phyloP scores from a whole-genome alignment of 1,140 invertebrate species.

The Drosophila simulans region DNA sequence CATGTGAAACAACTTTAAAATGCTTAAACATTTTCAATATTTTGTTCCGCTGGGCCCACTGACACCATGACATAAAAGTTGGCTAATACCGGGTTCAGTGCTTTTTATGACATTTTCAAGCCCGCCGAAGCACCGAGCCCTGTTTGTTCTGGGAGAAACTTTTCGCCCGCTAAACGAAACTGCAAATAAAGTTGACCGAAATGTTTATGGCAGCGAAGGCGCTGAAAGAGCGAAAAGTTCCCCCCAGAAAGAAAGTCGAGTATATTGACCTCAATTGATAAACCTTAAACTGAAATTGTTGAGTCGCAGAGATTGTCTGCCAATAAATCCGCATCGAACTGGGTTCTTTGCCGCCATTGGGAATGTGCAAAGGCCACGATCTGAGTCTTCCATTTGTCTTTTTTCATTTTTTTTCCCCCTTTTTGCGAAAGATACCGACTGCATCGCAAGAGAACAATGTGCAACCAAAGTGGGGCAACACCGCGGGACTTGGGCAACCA shows the following conservation, averaged over 20 bases:
- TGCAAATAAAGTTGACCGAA: slow-evolving; percentile 65
- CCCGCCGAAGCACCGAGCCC: slow-evolving; percentile 18
- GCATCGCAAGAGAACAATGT: slow-evolving; percentile 66
- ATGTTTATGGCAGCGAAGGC: slow-evolving; percentile 34
- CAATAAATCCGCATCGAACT: slow-evolving; percentile 33
- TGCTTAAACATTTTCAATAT: slow-evolving; percentile 47
- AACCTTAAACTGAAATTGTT: slow-evolving; percentile 38
- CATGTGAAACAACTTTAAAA: slow-evolving; percentile 15
- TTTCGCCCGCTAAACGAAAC: slow-evolving; percentile 61
- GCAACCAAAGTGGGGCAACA: slow-evolving; percentile 61
- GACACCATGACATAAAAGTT: slow-evolving; percentile 53
- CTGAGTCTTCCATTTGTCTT: slow-evolving; percentile 40
- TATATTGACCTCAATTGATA: slow-evolving; percentile 65
- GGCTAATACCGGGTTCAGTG: slow-evolving; percentile 50
- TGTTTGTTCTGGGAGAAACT: slow-evolving; percentile 65
- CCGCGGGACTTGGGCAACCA: slow-evolving; percentile 51
- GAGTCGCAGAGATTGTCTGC: slow-evolving; percentile 20
- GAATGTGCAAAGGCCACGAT: slow-evolving; percentile 30
- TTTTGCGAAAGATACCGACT: slow-evolving; percentile 41
- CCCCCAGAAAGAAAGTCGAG: slow-evolving; percentile 59
- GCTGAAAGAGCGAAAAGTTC: slow-evolving; percentile 33
- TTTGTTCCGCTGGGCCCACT: slow-evolving; percentile 24
- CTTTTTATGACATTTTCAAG: slow-evolving; percentile 51
- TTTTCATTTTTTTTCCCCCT: slow-evolving; percentile 6
- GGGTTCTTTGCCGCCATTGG: slow-evolving; percentile 16